A percentile compares a stretch with the other conserved stretches of the same genome.
Conservation (phyloP, 2,797 vertebrate species). For the Meriones psammophilus region DNA sequence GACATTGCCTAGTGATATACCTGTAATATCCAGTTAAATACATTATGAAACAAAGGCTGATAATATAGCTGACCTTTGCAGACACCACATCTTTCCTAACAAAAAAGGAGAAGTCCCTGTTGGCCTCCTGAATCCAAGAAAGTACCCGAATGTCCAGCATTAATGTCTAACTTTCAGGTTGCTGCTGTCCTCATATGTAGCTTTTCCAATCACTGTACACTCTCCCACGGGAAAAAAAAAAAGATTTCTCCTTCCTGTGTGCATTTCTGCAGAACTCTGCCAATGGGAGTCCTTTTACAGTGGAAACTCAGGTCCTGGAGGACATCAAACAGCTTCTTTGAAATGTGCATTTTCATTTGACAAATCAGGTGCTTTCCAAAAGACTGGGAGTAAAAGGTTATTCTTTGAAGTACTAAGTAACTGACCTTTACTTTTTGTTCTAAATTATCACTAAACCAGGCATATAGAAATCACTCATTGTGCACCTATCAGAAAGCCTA, state of each 20-base stretch:
- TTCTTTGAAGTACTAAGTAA: conserved; percentile 56
- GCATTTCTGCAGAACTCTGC: conserved; percentile 35
- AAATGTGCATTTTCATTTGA: conserved; percentile 76
- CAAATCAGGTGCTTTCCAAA: conserved; percentile 74
- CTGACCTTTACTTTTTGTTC: conserved; percentile 76
- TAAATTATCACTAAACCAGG: conserved; percentile 71
- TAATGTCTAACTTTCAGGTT: neutral
- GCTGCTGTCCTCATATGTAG: neutral
- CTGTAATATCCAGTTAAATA: neutral
- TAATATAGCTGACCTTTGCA: neutral
- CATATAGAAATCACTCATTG: conserved; percentile 54
- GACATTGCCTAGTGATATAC: conserved; percentile 21
- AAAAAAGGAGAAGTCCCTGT: neutral
- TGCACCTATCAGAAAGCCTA: conserved; percentile 68
- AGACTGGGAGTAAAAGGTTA: conserved; percentile 82
- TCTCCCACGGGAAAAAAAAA: neutral
- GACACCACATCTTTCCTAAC: neutral
- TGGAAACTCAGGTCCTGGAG: conserved; percentile 55
- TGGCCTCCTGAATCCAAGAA: neutral
- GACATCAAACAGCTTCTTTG: conserved; percentile 54
- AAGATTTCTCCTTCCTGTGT: conserved; percentile 7
- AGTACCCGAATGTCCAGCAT: neutral
- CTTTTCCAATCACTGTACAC: neutral
- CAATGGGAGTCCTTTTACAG: conserved; percentile 65
- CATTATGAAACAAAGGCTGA: neutral